Evolutionary conservation across 2,113 vertebrate species (phyloP), one percentile per base, ranked within the genome.

Genomic region (Trachemys scripta): DNA sequence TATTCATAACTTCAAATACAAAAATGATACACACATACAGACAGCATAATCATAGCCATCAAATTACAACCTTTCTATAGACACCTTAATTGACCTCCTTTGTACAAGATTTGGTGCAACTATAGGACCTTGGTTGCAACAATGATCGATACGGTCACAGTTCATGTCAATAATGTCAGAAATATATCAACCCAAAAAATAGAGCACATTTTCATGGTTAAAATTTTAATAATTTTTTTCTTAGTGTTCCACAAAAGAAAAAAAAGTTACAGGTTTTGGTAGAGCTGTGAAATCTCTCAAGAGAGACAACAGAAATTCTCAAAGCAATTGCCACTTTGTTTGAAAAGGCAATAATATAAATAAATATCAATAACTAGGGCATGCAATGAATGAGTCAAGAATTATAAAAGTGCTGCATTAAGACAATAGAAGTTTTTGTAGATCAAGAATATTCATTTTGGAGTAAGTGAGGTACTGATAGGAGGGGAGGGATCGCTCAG

Each of bases 291-390:
- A 90, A 89, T 22, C 29, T 57, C 50, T 87, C 11, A 81, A 45
- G 42, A 83, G 11, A 6, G 10, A 1, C 11, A 80, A 50, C 94
- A 90, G 8, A 94, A 95, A 96, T 92, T 93, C 29, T 54, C 8
- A 90, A 75, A 25, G 29, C 75, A 85, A 94, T 94, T 91, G 90
- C 89, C 42, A 53, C 42, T 76, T 2, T 80, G 38, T 54, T 94
- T 47, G 69, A 93, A 94, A 96, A 65, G 12, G 27, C 38, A 42
- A 72, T 22, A 92, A 92, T 53, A 10, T 92, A 87, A 65, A 76
- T 80, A 80, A 94, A 19, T 29, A 75, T 88, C 80, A 88, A n/a
- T 53, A 86, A 79, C 38, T 86, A 94, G 72, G 42, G 84, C 10
- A 85, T 69, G 27, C 85, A 80, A 94, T 84, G 38, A 94, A 80